Conservation (phyloP, 1,140 invertebrate genomes). For the Psilanteris sp. region DNA sequence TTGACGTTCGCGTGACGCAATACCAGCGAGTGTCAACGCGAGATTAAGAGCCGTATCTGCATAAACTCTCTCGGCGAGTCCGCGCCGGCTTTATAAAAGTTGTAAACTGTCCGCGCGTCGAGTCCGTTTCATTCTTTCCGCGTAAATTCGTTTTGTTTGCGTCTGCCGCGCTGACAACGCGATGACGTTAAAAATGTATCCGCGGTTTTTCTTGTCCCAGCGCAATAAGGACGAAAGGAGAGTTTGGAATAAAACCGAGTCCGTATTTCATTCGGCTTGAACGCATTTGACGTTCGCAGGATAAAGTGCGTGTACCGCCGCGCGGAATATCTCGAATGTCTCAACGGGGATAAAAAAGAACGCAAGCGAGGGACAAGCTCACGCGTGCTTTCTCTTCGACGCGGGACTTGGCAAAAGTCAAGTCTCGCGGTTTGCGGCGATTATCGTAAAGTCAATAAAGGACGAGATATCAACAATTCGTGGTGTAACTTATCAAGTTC, state of each 20-base stretch:
- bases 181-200: slow-evolving; percentile 16
- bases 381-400: slow-evolving; percentile 28
- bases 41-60: slow-evolving; percentile 39
- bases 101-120: slow-evolving; percentile 1
- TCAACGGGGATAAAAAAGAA: slow-evolving; percentile 8
- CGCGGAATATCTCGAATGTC: slow-evolving; percentile 19
- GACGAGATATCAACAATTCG: slow-evolving; percentile 31
- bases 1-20: slow-evolving; percentile 23
- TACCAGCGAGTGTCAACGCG: slow-evolving; percentile 30
- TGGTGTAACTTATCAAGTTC: slow-evolving; percentile 21
- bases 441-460: slow-evolving; percentile 38
- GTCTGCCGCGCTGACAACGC: not conserved
- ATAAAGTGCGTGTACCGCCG: slow-evolving; percentile 18
- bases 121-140: slow-evolving; percentile 15
- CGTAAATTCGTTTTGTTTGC: slow-evolving; percentile 11
- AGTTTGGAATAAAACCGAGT: slow-evolving; percentile 13
- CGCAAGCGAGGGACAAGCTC: too few species aligned
- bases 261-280: slow-evolving; percentile 36
- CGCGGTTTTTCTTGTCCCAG: not conserved
- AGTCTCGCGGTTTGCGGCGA: not conserved
- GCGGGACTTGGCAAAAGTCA: slow-evolving; percentile 17
- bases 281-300: slow-evolving; percentile 20
- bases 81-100: too few species aligned
- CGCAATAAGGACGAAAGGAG: too few species aligned
- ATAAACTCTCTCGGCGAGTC: slow-evolving; percentile 21